Evolutionary conservation across 1,140 invertebrate genomes (phyloP), one percentile per base, ranked within the genome.

Genomic region (Magallana angulata): DNA sequence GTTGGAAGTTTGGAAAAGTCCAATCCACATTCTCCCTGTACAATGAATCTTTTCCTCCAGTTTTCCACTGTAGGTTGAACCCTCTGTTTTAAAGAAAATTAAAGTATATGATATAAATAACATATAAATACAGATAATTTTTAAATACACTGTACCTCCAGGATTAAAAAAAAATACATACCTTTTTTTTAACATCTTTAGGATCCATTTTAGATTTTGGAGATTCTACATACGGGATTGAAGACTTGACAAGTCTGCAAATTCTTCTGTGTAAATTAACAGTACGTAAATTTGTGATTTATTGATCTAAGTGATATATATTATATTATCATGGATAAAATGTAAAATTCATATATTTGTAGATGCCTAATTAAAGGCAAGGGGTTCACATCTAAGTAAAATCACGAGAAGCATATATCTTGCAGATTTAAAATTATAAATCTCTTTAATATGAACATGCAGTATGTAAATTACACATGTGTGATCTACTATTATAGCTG

Each of bases 11-110:
- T 64, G 14, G 60, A 64, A 16, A 64, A 64, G 60, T 64, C 60
- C 60, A 64, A 64, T 16, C 60, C 60, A 64, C 60, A 64, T 64
- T 64, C 60, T 64, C 60, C 60, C 60, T 64, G 60, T 14, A 64
- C 60, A 7, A 64, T 64, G 16, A 64, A 64, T 16, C 60, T 16
- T 64, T 64, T 64, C 5, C 60, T 64, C 60, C 60, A 64, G 12
- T 64, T 64, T 14, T 64, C 60, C 14, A 64, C 14, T 64, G 60
- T 64, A 64, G 60, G 60, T 64, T 64, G 60, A 64, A 64, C 60
- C 60, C 60, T 64, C 60, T 64, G 60, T 64, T 64, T 12, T 16
- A 64, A 64, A 64, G 60, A 64, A 64, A 48, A 48, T 48, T 48
- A 64, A 16, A 64, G 18, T 16, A 16, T 16, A 16, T 64, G 60